These are phyloP conservation scores for Synodontis membranacea DNA, from an alignment of 2,113 vertebrate species.

Conservation along the genomic window DNA sequence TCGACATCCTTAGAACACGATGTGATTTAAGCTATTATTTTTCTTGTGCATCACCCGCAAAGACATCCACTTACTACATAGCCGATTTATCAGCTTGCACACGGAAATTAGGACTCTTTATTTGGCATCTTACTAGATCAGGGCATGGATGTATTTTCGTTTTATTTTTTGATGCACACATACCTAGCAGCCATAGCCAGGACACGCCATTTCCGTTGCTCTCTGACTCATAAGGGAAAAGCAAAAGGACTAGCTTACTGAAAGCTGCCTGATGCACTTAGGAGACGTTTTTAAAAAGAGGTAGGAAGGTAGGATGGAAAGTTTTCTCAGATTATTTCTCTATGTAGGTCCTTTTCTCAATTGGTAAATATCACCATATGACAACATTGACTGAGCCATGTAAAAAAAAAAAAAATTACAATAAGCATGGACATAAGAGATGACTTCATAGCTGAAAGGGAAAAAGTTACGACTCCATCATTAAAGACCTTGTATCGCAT, in stretches of 20 bases:
- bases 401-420: background rate
- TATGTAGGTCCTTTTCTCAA: background rate
- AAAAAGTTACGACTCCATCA: background rate
- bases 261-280: background rate
- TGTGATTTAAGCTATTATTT: background rate
- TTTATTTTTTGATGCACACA: background rate
- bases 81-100: background rate
- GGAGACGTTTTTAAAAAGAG: background rate
- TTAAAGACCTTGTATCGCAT: background rate
- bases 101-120: background rate
- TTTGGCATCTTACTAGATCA: background rate
- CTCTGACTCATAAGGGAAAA: constrained; percentile 2
- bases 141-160: background rate
- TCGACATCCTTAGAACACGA: background rate
- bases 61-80: background rate
- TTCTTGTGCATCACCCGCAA: background rate
- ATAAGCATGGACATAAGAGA: background rate
- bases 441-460: background rate
- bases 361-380: background rate
- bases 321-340: background rate
- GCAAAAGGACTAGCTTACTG: background rate
- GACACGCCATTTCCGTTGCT: background rate
- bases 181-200: background rate
- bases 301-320: background rate
- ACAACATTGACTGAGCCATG: background rate